These are phyloP conservation scores for Spermophilus dauricus DNA, from an alignment of 2,113 vertebrate species.

Conservation along the genomic window DNA sequence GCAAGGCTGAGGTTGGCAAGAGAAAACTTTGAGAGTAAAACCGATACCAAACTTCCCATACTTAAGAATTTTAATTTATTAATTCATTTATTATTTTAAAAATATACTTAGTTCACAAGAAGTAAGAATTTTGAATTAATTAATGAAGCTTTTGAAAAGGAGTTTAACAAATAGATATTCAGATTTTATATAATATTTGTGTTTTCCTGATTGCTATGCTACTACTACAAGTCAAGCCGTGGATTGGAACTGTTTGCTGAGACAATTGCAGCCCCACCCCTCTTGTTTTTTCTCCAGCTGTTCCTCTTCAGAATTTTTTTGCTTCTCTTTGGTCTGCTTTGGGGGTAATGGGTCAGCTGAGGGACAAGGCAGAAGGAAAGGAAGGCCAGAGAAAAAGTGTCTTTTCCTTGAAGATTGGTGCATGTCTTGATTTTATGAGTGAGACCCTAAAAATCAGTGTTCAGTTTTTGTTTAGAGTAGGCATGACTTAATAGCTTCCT, in stretches of 20 bases:
- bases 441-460: neutral
- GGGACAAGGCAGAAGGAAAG: too few relatives aligned
- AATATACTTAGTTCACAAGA: neutral
- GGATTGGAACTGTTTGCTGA: neutral
- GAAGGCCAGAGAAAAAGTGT: neutral
- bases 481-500: neutral
- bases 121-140: constrained; percentile 3
- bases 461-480: neutral
- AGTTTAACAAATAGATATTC: neutral
- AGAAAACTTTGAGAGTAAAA: neutral
- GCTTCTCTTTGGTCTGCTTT: neutral
- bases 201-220: neutral
- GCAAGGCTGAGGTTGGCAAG: neutral
- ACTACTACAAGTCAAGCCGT: neutral
- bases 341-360: neutral
- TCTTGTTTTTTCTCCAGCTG: neutral
- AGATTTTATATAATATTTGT: neutral
- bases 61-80: neutral
- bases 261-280: neutral
- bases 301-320: neutral
- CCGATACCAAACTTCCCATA: neutral
- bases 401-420: neutral
- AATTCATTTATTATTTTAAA: neutral
- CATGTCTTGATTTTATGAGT: neutral
- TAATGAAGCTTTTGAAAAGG: neutral